Base-by-base conservation (phyloP, 2,888 invertebrate species). In the Dascillus cervinus region DNA sequence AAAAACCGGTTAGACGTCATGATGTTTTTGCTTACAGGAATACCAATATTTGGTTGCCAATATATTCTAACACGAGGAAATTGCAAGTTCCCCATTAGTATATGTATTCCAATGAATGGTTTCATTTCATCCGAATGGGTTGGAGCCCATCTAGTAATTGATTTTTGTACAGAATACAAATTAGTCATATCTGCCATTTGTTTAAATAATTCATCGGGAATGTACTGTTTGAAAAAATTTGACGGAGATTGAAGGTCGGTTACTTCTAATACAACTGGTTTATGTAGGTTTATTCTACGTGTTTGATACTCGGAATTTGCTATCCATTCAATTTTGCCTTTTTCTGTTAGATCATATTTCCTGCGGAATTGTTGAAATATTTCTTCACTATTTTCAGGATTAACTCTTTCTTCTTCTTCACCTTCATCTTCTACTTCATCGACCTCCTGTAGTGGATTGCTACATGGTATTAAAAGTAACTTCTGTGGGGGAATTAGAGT, bases 11-110 rank as follows among this genome's bases (percentile, higher is more conserved):
- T 26, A 14, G 11, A 26, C 8, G 26, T 9, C 26, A 26, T 26
- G 17, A 10, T 26, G 10, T 26, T 19, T 17, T 26, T 26, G n/a
- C n/a, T n/a, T n/a, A n/a, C n/a, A n/a, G n/a, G n/a, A 19, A 19
- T 19, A 8, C 19, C 19, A 19, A 8, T 19, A 19, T 6, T 19
- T 5, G 5, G 19, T 6, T 19, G 6, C 6, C 19, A 19, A 8
- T 19, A 19, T 8, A 19, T 19, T 19, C 19, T 19, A 6, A 8
- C 19, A 6, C 19, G 5, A 6, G 19, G 19, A 8, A 19, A 19
- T 19, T 19, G 6, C 8, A 19, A 8, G 8, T 19, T 19, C 8
- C 19, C 19, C 19, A 19, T 19, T 5, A 19, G 5, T 6, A 19
- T 19, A 19, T 19, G 19, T 6, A 19, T 19, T 19, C 19, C 19